phyloP scores from a whole-genome alignment of 2,888 invertebrate species.

The Heliconius ethilla region DNA sequence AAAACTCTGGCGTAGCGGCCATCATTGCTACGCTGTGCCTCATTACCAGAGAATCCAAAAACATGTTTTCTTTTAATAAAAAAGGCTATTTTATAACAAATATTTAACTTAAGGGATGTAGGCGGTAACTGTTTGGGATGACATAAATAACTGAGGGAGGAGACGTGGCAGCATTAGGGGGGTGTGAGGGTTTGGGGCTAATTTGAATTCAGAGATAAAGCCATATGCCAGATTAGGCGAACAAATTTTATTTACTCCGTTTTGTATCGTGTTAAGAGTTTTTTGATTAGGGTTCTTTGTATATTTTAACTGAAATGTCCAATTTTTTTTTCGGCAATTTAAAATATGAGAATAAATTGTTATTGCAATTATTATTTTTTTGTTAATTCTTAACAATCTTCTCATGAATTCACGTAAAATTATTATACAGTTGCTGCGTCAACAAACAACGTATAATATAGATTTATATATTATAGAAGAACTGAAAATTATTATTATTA shows the following conservation, averaged over 20 bases:
- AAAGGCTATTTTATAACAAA: background rate
- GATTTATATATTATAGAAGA: no score
- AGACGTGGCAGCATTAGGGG: conserved; percentile 38
- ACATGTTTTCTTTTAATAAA: background rate
- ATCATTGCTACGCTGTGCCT: no score
- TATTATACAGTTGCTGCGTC: no score
- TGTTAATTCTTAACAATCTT: no score
- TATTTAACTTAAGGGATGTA: conserved; percentile 5
- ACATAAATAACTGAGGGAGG: conserved; percentile 40
- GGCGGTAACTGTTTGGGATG: conserved; percentile 30
- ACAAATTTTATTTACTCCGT: conserved; percentile 34
- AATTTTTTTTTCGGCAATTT: background rate
- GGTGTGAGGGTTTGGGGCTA: conserved; percentile 39
- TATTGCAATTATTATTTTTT: no score
- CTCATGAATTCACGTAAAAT: no score
- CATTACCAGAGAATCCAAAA: no score
- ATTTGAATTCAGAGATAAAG: conserved; percentile 44
- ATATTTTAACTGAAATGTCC: background rate
- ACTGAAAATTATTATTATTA: no score
- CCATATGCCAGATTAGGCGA: conserved; percentile 36
- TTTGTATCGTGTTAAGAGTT: conserved; percentile 13
- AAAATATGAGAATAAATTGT: no score
- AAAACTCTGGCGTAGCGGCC: no score
- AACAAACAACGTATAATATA: no score
- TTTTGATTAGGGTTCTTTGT: conserved; percentile 3